Evolutionary conservation across 2,888 invertebrate species (phyloP).

Genomic region (Oscheius sp.): DNA sequence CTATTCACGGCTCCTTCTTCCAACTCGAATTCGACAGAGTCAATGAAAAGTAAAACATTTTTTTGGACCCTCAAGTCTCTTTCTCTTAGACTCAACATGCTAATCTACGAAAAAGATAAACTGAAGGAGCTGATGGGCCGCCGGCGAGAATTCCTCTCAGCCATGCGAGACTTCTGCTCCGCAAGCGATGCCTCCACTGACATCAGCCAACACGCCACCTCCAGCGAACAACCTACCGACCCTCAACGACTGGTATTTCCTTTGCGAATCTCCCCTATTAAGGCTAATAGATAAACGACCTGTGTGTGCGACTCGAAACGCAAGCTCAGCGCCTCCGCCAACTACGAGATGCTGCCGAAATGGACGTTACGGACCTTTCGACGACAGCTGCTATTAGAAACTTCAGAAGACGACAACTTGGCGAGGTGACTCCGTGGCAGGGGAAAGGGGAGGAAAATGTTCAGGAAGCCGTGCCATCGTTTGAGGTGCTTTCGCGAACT

Average conservation of each 20-base stretch:
- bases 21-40: constrained; percentile 63
- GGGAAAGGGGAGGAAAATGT: neutral
- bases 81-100: constrained; percentile 61
- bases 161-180: constrained; percentile 43
- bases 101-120: constrained; percentile 59
- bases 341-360: constrained; percentile 58
- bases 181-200: constrained; percentile 48
- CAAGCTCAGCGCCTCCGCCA: constrained; percentile 51
- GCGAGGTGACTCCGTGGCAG: constrained; percentile 40
- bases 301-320: constrained; percentile 49
- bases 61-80: neutral
- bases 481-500: constrained; percentile 25
- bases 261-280: neutral
- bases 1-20: constrained; percentile 65
- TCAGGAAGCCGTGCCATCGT: constrained; percentile 29
- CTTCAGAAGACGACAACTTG: constrained; percentile 53
- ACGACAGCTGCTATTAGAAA: constrained; percentile 44
- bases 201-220: constrained; percentile 52
- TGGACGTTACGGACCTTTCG: constrained; percentile 57
- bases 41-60: constrained; percentile 58
- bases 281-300: constrained; percentile 50
- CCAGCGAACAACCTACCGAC: constrained; percentile 52
- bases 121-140: constrained; percentile 48
- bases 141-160: constrained; percentile 46
- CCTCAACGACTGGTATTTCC: constrained; percentile 42